Conservation (phyloP, 2,888 invertebrate genomes). For the Noctua fimbriata region DNA sequence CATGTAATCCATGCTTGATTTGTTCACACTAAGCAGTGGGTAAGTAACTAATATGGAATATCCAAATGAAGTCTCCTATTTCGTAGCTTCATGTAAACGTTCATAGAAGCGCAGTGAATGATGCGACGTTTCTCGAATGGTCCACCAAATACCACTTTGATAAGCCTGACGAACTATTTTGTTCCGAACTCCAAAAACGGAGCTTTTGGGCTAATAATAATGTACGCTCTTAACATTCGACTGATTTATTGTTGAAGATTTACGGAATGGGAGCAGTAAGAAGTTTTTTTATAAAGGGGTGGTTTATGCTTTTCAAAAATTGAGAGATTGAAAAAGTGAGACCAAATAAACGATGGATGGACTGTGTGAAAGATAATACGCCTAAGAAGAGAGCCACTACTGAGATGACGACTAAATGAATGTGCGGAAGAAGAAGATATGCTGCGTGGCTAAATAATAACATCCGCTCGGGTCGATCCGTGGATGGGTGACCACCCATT, state of each 20-base stretch:
- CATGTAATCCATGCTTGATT: background rate
- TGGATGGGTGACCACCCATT: no score
- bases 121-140: conserved; percentile 73
- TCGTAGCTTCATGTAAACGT: conserved; percentile 57
- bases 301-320: background rate
- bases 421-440: no score
- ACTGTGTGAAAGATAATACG: no score
- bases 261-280: background rate
- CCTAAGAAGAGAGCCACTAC: no score
- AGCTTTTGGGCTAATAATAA: conserved; percentile 40
- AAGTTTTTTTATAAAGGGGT: background rate
- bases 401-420: no score
- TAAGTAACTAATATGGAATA: background rate
- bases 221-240: conserved; percentile 33
- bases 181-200: conserved; percentile 51
- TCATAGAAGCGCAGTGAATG: conserved; percentile 75
- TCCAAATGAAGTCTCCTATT: conserved; percentile 44
- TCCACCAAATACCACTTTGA: conserved; percentile 74
- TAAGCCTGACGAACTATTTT: conserved; percentile 71
- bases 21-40: background rate
- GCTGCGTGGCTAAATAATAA: no score
- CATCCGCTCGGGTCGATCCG: no score
- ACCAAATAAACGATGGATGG: background rate
- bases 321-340: background rate
- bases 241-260: conserved; percentile 6